Evolutionary conservation across 2,113 vertebrate species (phyloP).

Genomic region (Engystomops pustulosus): DNA sequence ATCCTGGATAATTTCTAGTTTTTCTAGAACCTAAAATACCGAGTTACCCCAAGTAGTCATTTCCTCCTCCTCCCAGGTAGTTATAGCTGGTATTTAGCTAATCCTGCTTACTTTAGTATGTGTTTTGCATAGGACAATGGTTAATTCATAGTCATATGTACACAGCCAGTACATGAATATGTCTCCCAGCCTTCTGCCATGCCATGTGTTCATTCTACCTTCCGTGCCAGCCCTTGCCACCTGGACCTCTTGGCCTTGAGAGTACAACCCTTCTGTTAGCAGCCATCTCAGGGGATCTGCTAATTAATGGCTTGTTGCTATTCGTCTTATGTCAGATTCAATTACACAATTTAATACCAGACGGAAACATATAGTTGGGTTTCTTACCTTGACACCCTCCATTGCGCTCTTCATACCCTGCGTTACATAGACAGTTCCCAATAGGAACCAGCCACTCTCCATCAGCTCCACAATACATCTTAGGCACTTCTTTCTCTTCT

Average conservation of each 20-base stretch:
- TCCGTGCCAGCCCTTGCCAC: constrained; percentile 71
- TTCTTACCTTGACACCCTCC: constrained; percentile 94
- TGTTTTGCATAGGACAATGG: background rate
- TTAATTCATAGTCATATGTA: constrained; percentile 38
- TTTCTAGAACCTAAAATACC: background rate
- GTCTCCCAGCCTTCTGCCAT: constrained; percentile 67
- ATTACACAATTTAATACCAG: constrained; percentile 71
- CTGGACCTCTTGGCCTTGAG: constrained; percentile 74
- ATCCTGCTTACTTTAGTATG: background rate
- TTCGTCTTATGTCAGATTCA: constrained; percentile 79
- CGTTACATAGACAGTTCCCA: constrained; percentile 95
- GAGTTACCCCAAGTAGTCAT: background rate
- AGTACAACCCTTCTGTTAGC: constrained; percentile 75
- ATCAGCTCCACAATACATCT: constrained; percentile 99
- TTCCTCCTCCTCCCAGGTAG: background rate
- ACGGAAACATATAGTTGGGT: constrained; percentile 68
- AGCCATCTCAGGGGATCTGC: constrained; percentile 75
- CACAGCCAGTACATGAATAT: constrained; percentile 17
- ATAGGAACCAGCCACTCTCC: constrained; percentile 99
- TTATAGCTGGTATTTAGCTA: background rate
- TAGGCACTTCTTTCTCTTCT: constrained; percentile 95
- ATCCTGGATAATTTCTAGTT: background rate
- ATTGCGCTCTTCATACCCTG: constrained; percentile 90
- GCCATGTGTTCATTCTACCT: constrained; percentile 68
- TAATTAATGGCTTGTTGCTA: constrained; percentile 84